Base-by-base conservation (phyloP, 2,888 invertebrate species). In the Schizotus pectinicornis region DNA sequence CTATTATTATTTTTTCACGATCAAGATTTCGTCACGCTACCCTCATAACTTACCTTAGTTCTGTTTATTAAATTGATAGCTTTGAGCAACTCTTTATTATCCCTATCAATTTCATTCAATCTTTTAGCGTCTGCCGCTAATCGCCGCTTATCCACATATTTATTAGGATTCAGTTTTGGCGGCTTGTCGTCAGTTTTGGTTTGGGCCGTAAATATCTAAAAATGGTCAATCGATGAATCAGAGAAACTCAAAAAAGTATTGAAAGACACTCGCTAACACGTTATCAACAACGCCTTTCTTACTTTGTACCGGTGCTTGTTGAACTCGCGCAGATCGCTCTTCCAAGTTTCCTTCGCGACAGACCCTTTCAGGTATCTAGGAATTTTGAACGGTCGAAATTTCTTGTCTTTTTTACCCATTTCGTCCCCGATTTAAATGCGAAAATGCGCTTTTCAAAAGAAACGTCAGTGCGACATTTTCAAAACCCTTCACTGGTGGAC, bases 11-110 rank as follows among this genome's bases (percentile, higher is more conserved):
- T 22, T 22, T 14, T 33, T 2, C 6, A 9, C 83, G 88, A 82
- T 80, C 75, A 7, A 35, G 11, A 36, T 8, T 13, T 39, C n/a
- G n/a, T n/a, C n/a, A n/a, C n/a, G 14, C 9, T 12, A 14, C 3
- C n/a, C 22, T 1, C n/a, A 9, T 14, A 22, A 77, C 48, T 74
- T 68, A 86, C 87, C 67, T 84, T 85, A 31, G 81, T 82, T 65
- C 86, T 80, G 68, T 84, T 83, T 63, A 88, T 85, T 12, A 77
- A 64, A 65, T 87, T 87, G 56, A 88, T 84, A 53, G 79, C 81
- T 68, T 84, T 84, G 6, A 87, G 68, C 6, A 88, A 70, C 8
- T 84, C 79, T 67, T 86, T 84, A 71, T 88, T 88, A 39, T 85
- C 81, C 67, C 73, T 80, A 68, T 86, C 84, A 49, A 82, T 76